Evolutionary conservation across 2,113 vertebrate genomes (phyloP), one percentile per base, ranked within the genome.

Genomic region (Lamprologus speciosus): DNA sequence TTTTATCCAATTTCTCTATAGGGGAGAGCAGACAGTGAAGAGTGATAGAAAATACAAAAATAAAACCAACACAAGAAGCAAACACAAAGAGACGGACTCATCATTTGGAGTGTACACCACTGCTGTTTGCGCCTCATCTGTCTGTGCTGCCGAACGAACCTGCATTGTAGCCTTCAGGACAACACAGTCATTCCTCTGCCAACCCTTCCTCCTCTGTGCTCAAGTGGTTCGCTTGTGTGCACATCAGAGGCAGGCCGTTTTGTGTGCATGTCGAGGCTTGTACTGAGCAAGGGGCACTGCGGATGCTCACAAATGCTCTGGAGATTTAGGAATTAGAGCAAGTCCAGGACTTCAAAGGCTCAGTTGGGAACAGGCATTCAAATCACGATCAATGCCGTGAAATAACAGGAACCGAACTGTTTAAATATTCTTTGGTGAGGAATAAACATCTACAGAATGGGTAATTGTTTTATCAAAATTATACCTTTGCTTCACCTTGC

Each of bases 331-430:
- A 82, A 81, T 82, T 91, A 84, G 86, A 88, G 80, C 21, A 33
- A 35, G 85, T 83, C 88, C 88, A 89, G 60, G 81, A 81, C 91
- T 92, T 95, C 94, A 93, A 93, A 93, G 92, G 82, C 55, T 83
- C 80, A 42, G 73, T 23, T 81, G 82, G 90, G 84, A 89, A 81
- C 70, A 60, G 47, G 83, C 82, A 87, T 91, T 91, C 55, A 92
- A 87, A 93, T 89, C 87, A 60, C 2, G 81, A 21, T 45, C 88
- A 87, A 9, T 58, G 89, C 75, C 54, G 6, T 65, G 79, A 89
- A 84, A 89, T 33, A 85, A 81, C 37, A 21, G 50, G 37, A 86
- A 81, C 51, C 17, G 51, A 85, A 68, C 14, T 55, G 28, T 17
- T 63, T 9, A 88, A 85, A 85, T 55, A 37, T 78, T 79, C 40